Base-by-base conservation (phyloP, 2,113 vertebrate species). In the Himantopus leucocephalus region DNA sequence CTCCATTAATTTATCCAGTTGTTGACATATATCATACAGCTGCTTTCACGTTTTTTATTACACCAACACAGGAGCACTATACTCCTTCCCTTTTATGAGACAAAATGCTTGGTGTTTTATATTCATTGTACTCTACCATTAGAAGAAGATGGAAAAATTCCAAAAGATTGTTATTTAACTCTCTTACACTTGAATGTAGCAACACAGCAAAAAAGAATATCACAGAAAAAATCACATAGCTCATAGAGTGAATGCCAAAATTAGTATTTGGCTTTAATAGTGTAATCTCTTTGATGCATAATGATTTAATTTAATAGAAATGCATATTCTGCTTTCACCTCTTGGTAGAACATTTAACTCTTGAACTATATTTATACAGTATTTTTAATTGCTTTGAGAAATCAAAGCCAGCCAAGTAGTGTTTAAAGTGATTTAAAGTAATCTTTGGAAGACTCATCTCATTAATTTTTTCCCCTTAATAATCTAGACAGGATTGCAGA, bases 351-450 rank as follows among this genome's bases (percentile, higher is more conserved):
- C 35, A 43, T 85, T 73, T 86, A 71, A 55, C 85, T 90, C 34
- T 32, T 79, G 81, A 79, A 75, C 77, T 92, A 34, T 14, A 79
- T 74, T 83, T 93, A 60, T 90, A 55, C 50, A 66, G 21, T 78
- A 39, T 75, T 96, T 86, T 92, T 79, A 94, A 92, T 94, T 92
- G 45, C 72, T 83, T 92, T 90, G 62, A 92, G 89, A 92, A 92
- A 83, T 94, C 60, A 90, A 96, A 92, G 85, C n/a, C 73, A 83
- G 50, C 18, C 52, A 79, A 71, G 32, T 70, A 59, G 13, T 47
- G 24, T 66, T 92, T 71, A 56, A 62, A 47, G 34, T 52, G 76
- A 70, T 83, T 86, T 87, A 83, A 94, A 85, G 18, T 59, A 89
- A 75, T 34, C 50, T 79, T 92, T 83, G 67, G 29, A 87, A 64